Evolutionary conservation across 1,140 invertebrate species (phyloP).

Genomic region (Aphelinus certus): DNA sequence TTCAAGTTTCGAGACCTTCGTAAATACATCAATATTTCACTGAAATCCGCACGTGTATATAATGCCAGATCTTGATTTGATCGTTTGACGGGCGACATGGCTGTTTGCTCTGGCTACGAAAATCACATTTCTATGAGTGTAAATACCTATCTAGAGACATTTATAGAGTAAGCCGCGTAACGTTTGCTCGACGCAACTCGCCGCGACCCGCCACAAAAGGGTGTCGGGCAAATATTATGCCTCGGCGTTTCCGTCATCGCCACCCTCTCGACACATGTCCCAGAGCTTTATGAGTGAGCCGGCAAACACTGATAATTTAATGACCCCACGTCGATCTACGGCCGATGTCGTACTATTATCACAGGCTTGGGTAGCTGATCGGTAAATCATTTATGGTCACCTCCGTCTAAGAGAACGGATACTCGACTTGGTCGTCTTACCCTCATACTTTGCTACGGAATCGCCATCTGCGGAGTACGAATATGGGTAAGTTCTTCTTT

Average conservation of each 20-base stretch:
- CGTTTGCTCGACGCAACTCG: conserved; percentile 6
- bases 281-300: background rate
- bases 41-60: background rate
- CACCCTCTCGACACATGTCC: background rate
- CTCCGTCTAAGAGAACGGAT: too few species aligned
- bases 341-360: background rate
- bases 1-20: background rate
- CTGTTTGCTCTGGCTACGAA: conserved; percentile 10
- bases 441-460: too few species aligned
- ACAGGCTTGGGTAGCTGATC: conserved; percentile 2
- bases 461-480: background rate
- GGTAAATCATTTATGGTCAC: background rate
- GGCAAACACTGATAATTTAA: background rate
- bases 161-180: background rate
- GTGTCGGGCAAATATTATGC: conserved; percentile 31
- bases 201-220: conserved; percentile 1
- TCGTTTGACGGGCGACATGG: conserved; percentile 4
- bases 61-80: background rate
- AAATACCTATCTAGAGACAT: background rate
- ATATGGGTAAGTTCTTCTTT: background rate
- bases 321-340: conserved; percentile 4
- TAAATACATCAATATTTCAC: conserved; percentile 11
- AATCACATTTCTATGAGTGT: conserved; percentile 13
- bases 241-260: conserved; percentile 25
- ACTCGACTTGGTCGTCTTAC: too few species aligned